These are phyloP conservation scores for Drosophila burlai DNA, from an alignment of 1,140 invertebrate genomes.

Conservation along the genomic window DNA sequence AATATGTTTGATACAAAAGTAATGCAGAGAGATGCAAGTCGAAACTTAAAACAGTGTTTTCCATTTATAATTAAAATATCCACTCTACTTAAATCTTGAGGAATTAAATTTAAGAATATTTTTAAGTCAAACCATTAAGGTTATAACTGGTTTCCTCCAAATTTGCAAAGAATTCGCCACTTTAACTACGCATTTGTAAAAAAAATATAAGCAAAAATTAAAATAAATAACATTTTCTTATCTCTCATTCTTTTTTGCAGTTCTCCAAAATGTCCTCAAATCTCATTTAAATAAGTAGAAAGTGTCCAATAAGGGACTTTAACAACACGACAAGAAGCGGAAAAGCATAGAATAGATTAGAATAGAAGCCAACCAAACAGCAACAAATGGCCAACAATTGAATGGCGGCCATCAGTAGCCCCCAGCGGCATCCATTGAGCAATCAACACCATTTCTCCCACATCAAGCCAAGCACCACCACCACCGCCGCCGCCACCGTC, in stretches of 20 bases:
- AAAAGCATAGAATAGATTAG: slow-evolving; percentile 7
- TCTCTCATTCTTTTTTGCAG: slow-evolving; percentile 13
- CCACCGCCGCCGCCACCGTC: neutral
- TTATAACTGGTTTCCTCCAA: neutral
- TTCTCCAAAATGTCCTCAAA: slow-evolving; percentile 49
- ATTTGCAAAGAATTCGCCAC: neutral
- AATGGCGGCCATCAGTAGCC: slow-evolving; percentile 93
- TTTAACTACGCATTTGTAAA: neutral
- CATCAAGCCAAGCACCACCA: slow-evolving; percentile 60
- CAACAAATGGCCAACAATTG: slow-evolving; percentile 85
- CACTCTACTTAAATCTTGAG: neutral
- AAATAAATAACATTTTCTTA: slow-evolving; percentile 3
- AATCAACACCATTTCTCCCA: slow-evolving; percentile 81
- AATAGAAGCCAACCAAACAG: slow-evolving; percentile 45
- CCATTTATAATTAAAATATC: neutral
- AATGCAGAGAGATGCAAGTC: neutral
- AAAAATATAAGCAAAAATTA: neutral
- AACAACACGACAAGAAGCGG: slow-evolving; percentile 18
- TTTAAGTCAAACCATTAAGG: neutral
- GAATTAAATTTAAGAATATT: neutral
- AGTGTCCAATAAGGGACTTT: slow-evolving; percentile 33
- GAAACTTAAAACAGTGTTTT: neutral
- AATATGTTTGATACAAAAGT: neutral
- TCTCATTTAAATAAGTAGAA: slow-evolving; percentile 50
- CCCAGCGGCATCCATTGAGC: slow-evolving; percentile 89